A percentile compares a stretch with the other conserved stretches of the same genome.
Evolutionary conservation across 2,113 vertebrate species (phyloP).

Genomic region (Lanius ludovicianus): DNA sequence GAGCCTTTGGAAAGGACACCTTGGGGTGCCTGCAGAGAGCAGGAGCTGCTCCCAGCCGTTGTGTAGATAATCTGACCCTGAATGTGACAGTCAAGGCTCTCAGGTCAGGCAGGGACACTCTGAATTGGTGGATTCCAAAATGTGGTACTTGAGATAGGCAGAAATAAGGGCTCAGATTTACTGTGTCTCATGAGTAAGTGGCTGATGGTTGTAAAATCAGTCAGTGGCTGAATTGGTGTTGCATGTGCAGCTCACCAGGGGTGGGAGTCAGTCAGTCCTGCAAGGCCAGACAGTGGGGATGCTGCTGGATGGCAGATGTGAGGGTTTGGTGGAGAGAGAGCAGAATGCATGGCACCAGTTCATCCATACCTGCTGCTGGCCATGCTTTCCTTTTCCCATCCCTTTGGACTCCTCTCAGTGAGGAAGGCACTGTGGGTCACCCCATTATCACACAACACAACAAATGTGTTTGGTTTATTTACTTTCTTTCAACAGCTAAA

Average conservation of each 20-base stretch:
- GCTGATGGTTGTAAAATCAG: neutral
- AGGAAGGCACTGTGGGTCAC: neutral
- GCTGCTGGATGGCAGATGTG: rapidly evolving
- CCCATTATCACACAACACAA: neutral
- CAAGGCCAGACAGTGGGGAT: neutral
- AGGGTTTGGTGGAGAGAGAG: neutral
- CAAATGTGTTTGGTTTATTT: neutral
- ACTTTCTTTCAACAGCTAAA: slow-evolving; percentile 63
- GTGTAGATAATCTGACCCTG: neutral
- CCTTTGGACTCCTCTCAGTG: neutral
- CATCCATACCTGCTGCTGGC: neutral
- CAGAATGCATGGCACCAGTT: neutral
- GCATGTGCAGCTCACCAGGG: neutral
- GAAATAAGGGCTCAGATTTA: neutral
- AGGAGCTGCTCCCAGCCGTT: neutral
- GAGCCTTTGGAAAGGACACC: neutral
- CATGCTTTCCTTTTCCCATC: neutral
- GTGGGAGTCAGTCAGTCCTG: neutral
- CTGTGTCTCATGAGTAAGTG: neutral
- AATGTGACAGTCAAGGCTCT: neutral
- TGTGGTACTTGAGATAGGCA: neutral
- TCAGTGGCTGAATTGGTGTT: neutral
- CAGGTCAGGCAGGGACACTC: neutral
- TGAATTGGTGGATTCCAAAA: neutral
- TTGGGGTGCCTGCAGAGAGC: neutral